These are phyloP conservation scores for Chironomus riparius DNA, from an alignment of 2,888 invertebrate species.

Conservation along the genomic window DNA sequence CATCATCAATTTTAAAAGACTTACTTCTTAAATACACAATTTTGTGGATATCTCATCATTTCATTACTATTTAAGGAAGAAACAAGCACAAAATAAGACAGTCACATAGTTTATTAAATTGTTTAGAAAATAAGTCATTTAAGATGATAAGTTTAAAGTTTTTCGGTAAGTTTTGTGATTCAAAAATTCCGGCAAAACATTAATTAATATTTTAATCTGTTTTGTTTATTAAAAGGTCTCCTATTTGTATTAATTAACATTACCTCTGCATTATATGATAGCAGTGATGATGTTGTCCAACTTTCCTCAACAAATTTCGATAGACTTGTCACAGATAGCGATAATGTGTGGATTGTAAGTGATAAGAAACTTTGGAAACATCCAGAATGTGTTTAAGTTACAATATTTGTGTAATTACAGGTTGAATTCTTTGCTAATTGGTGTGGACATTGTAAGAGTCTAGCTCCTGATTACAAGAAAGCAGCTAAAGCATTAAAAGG, in stretches of 20 bases:
- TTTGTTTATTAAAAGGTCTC: constrained; percentile 16
- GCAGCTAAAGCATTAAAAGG: constrained; percentile 91
- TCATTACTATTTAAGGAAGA: background rate
- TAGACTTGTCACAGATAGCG: constrained; percentile 66
- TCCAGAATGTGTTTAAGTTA: too few species aligned
- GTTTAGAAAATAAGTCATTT: background rate
- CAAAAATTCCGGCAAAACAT: background rate
- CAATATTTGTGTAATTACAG: background rate
- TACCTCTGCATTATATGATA: constrained; percentile 51
- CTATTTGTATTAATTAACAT: constrained; percentile 25
- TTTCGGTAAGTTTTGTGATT: constrained; percentile 16
- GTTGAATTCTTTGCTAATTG: constrained; percentile 90
- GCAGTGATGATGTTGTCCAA: constrained; percentile 69
- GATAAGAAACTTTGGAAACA: background rate
- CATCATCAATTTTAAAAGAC: background rate
- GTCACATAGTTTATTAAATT: background rate
- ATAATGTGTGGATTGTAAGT: constrained; percentile 80
- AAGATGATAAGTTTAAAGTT: constrained; percentile 18
- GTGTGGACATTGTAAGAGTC: constrained; percentile 81
- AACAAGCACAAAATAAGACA: background rate
- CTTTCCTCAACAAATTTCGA: constrained; percentile 85
- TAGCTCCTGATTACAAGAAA: constrained; percentile 90
- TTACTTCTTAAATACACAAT: too few species aligned
- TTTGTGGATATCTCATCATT: background rate
- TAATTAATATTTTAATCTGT: background rate